Percentiles rank a stretch among this genome's conserved stretches.
These are phyloP conservation scores for Ranitomeya variabilis DNA, from an alignment of 2,113 vertebrate genomes.

Conservation along the genomic window DNA sequence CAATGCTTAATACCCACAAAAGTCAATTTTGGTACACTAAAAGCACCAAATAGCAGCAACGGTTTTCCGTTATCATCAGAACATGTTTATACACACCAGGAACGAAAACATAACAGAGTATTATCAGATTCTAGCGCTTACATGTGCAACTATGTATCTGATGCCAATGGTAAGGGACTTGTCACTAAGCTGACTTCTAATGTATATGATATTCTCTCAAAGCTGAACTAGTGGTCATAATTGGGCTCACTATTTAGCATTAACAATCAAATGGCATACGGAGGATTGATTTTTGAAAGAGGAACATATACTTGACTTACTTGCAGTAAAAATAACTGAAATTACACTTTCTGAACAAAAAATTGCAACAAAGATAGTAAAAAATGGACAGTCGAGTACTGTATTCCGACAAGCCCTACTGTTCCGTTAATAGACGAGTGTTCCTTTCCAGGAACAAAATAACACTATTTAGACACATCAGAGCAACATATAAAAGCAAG, in stretches of 20 bases:
- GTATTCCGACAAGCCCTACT: neutral
- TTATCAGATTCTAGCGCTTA: neutral
- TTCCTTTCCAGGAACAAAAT: slow-evolving; percentile 61
- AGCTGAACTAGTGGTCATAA: neutral
- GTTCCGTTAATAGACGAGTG: slow-evolving; percentile 63
- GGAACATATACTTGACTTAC: neutral
- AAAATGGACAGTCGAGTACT: neutral
- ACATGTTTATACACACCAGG: neutral
- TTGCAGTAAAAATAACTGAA: neutral
- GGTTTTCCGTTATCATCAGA: neutral
- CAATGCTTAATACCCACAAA: neutral
- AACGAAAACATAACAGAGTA: neutral
- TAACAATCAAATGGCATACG: neutral
- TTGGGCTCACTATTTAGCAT: neutral
- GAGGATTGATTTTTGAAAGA: neutral
- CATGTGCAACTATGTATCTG: neutral
- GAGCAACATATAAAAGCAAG: slow-evolving; percentile 60
- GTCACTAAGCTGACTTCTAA: neutral
- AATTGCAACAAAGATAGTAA: slow-evolving; percentile 27
- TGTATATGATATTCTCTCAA: neutral
- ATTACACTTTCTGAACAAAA: slow-evolving; percentile 1
- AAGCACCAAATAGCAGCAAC: neutral
- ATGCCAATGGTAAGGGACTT: neutral
- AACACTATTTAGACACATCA: slow-evolving; percentile 50
- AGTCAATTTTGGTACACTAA: neutral